Evolutionary conservation across 2,113 vertebrate genomes (phyloP).

Genomic region (Caranx melampygus): DNA sequence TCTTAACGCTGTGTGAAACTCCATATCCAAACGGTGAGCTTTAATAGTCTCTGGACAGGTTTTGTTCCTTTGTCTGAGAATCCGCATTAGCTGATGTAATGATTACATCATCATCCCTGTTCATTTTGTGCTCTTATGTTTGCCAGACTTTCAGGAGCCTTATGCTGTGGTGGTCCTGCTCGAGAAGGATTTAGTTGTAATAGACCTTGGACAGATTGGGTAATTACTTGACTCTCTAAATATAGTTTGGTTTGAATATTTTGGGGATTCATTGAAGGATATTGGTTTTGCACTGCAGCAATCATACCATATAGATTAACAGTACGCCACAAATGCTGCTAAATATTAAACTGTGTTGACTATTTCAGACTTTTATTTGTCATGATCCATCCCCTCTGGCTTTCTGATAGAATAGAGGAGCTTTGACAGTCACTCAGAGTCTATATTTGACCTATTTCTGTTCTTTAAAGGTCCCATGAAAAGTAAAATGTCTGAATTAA

Average conservation of each 20-base stretch:
- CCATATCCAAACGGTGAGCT: slow-evolving; percentile 95
- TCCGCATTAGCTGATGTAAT: not conserved
- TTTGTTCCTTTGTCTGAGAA: not conserved
- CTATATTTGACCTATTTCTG: not conserved
- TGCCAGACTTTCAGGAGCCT: slow-evolving; percentile 95
- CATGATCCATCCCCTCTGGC: not conserved
- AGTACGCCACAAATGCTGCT: no score
- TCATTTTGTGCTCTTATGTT: slow-evolving; percentile 5
- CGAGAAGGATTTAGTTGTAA: slow-evolving; percentile 97
- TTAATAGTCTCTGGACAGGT: not conserved
- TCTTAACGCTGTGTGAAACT: slow-evolving; percentile 97
- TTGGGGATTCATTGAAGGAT: not conserved
- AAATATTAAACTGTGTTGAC: not conserved
- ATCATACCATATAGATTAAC: not conserved
- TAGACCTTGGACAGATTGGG: slow-evolving; percentile 98
- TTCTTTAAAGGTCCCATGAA: not conserved
- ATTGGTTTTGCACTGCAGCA: not conserved
- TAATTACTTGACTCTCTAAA: slow-evolving; percentile 67
- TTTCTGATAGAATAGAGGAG: not conserved
- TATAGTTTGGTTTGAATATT: not conserved
- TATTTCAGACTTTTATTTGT: not conserved
- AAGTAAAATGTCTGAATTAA: not conserved
- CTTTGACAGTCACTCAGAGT: not conserved
- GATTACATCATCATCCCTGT: not conserved
- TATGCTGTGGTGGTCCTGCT: slow-evolving; percentile 97